phyloP scores from a whole-genome alignment of 2,888 invertebrate genomes.

The Hipparchia semele region DNA sequence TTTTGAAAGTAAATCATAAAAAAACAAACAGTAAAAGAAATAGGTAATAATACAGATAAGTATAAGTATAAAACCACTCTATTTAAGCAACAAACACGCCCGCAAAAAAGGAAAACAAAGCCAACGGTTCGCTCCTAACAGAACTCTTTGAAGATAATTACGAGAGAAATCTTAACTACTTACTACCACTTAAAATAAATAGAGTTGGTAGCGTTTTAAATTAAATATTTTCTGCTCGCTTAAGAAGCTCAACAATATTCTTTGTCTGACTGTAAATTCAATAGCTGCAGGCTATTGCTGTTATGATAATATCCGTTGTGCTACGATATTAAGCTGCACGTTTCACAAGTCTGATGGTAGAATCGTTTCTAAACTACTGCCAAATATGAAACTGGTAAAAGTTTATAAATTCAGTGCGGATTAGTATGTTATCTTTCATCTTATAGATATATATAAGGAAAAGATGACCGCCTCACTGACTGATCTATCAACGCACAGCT shows the following conservation, averaged over 20 bases:
- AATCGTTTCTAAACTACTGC: neutral
- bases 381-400: too few species aligned
- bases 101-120: slow-evolving; percentile 41
- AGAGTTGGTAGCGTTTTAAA: slow-evolving; percentile 6
- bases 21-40: neutral
- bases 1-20: neutral
- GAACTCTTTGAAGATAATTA: slow-evolving; percentile 35
- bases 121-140: slow-evolving; percentile 37
- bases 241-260: neutral
- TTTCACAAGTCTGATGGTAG: neutral
- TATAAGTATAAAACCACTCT: neutral
- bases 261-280: neutral
- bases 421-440: too few species aligned
- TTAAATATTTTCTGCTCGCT: neutral
- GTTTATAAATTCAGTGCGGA: too few species aligned
- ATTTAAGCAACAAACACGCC: neutral
- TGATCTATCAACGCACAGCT: too few species aligned
- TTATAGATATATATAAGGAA: too few species aligned
- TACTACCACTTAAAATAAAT: slow-evolving; percentile 13
- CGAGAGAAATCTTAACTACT: slow-evolving; percentile 33
- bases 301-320: neutral
- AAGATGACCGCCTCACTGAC: too few species aligned
- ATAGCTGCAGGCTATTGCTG: neutral
- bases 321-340: neutral
- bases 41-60: neutral